Evolutionary conservation across 1,140 invertebrate genomes (phyloP).

Genomic region (Camponotus floridanus): DNA sequence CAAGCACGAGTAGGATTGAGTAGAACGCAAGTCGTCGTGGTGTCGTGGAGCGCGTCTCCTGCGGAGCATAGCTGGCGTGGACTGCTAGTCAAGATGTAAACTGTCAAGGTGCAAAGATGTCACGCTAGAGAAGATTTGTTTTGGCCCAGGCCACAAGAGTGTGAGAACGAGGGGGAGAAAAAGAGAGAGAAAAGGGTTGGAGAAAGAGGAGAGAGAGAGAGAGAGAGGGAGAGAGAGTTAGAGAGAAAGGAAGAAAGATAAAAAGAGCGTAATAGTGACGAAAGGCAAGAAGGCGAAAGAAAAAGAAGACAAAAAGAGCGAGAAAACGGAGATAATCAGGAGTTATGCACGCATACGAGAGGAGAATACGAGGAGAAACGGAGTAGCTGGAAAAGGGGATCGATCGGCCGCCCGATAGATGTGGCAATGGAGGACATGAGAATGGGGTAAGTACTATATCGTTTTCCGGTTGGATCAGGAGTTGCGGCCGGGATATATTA

Average conservation of each 20-base stretch:
- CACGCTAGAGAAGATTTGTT: slow-evolving; percentile 53
- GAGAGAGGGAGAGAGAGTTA: not conserved
- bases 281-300: slow-evolving; percentile 16
- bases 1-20: slow-evolving; percentile 51
- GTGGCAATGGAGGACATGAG: slow-evolving; percentile 71
- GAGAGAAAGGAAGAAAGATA: not conserved
- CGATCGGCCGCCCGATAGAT: slow-evolving; percentile 71
- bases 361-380: slow-evolving; percentile 52
- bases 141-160: slow-evolving; percentile 54
- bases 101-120: slow-evolving; percentile 32
- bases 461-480: slow-evolving; percentile 8
- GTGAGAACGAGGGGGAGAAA: not conserved
- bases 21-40: slow-evolving; percentile 20
- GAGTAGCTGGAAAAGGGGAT: slow-evolving; percentile 71
- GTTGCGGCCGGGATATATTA: not conserved
- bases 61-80: slow-evolving; percentile 60
- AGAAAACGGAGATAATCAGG: slow-evolving; percentile 1
- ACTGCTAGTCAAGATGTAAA: slow-evolving; percentile 71
- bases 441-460: slow-evolving; percentile 68
- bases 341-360: not conserved
- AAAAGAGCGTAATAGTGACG: too few species aligned
- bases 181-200: not conserved
- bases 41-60: slow-evolving; percentile 66
- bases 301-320: not conserved
- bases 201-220: slow-evolving; percentile 15